Evolutionary conservation across 2,888 invertebrate genomes (phyloP), one percentile per base, ranked within the genome.

Genomic region (Caenorhabditis doughertyi): DNA sequence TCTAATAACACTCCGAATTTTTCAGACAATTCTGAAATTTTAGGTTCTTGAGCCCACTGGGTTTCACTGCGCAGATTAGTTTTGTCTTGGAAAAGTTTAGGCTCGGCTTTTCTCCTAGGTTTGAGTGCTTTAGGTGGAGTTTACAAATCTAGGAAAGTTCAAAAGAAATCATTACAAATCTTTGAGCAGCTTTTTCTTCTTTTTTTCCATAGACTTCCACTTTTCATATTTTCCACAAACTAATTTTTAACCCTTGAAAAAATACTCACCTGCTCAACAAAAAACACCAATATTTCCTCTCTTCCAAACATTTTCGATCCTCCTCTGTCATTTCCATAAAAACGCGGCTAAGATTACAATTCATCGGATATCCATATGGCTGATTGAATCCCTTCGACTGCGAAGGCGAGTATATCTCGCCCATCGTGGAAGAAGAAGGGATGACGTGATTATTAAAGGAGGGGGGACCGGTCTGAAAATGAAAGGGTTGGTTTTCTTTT

Each of bases 291-390:
- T 91, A 91, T 53, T 89, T 89, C 44, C 90, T 53, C 53, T 91
- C 90, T 94, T 95, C 95, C 94, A 97, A 95, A 94, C 98, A 98
- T 93, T 95, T 95, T 93, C 88, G 81, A 62, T 88, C 88, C 47
- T 88, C 88, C 21, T 88, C 88, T 7, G 86, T 87, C 87, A 87
- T 85, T 16, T 88, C 88, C 79, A 85, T 79, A 25, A 84, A 87
- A 18, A 74, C 81, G 21, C 85, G 72, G 32, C 84, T 84, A 27
- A 85, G 49, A 64, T 84, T 87, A 77, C 87, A 87, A 58, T 85
- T 83, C 84, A 85, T 85, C 32, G 85, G 84, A 39, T 79, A 84
- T 56, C 85, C 84, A 74, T 87, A 87, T 11, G 87, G 84, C 70
- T 83, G 84, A 53, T 83, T 83, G 72, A 79, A 84, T 55, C 84